Evolutionary conservation across 2,888 invertebrate genomes (phyloP).

Genomic region (Nezara viridula): DNA sequence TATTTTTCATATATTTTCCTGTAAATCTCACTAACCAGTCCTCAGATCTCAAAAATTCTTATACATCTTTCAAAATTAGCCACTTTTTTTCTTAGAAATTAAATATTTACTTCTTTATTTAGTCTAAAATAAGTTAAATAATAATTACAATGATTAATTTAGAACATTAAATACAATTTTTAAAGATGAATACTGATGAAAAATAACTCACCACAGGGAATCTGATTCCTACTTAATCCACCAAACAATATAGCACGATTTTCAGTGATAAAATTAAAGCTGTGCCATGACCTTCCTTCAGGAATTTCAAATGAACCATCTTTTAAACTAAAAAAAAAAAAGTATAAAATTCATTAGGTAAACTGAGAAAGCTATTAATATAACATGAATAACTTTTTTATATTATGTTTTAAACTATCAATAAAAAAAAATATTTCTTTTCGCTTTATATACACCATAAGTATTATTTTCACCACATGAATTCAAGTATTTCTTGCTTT

Average conservation of each 20-base stretch:
- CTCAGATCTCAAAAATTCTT: too few species aligned
- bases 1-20: too few species aligned
- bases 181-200: neutral
- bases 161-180: neutral
- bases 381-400: too few species aligned
- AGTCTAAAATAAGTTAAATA: neutral
- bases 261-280: conserved; percentile 66
- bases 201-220: conserved; percentile 66
- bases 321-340: conserved; percentile 60
- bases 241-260: conserved; percentile 66
- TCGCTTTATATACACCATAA: too few species aligned
- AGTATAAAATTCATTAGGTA: neutral
- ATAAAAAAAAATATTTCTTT: too few species aligned
- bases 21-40: neutral
- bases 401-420: too few species aligned
- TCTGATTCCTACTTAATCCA: conserved; percentile 65
- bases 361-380: too few species aligned
- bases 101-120: neutral
- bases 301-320: conserved; percentile 60
- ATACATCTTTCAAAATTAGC: neutral
- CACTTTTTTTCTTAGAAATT: neutral
- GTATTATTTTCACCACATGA: too few species aligned
- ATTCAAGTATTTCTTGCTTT: too few species aligned
- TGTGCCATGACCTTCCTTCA: conserved; percentile 67
- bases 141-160: neutral